Evolutionary conservation across 2,797 vertebrate genomes (phyloP), one percentile per base, ranked within the genome.

Genomic region (Bovichtus diacanthus): DNA sequence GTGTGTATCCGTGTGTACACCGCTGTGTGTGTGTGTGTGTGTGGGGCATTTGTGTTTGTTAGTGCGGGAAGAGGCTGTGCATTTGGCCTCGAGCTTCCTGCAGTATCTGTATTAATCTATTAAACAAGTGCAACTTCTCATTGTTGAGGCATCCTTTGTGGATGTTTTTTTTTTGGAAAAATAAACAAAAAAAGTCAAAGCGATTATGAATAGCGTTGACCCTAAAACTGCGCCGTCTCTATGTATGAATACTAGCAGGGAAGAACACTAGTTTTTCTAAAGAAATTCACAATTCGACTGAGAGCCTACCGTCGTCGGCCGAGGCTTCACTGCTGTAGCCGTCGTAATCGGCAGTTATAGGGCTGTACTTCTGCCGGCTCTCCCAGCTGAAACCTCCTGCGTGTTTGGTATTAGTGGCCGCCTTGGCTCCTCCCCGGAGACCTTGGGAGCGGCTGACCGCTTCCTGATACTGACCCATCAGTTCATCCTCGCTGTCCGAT

Each of bases 281-380:
- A 34, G 49, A 2, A 11, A 1, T 19, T 46, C 21, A 46, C 5
- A 36, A 3, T 18, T 36, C 0, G n/a, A 12, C 36, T 21, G 2
- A 21, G 54, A 58, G 71, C 96, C 91, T 95, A 99, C 98, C 98
- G 74, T 97, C 96, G 49, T 99, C 96, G 36, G 96, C 94, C 3
- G 98, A 99, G 49, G 96, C 97, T 80, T 99, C 98, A 61, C 97
- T 98, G 95, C 97, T 98, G 93, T 99, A 99, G 31, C 97, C 97
- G 50, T 97, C 96, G 74, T 98, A 98, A 77, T 97, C 96, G 9
- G 96, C 95, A 27, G 96, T 96, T 49, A 99, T 93, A 38, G 96
- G 96, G 85, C 97, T 98, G 92, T 98, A 99, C 88, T 98, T 98
- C 68, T 97, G 96, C 63, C 96, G 95, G 59, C 96, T 96, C 91